Evolutionary conservation across 2,888 invertebrate genomes (phyloP).

Genomic region (Linnaemya tessellans): DNA sequence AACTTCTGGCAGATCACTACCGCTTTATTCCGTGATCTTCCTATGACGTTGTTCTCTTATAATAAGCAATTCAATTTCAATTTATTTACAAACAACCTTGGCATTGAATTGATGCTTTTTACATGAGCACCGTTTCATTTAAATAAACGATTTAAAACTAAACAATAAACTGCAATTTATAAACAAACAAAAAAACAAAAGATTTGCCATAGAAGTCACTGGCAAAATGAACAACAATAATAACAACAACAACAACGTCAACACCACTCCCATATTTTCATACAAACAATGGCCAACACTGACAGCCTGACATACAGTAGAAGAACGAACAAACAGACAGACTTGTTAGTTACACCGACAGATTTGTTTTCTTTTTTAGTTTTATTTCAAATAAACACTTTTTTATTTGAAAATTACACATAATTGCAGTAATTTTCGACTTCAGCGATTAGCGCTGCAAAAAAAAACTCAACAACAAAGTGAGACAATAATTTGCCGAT

Average conservation of each 20-base stretch:
- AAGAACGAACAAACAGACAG: conserved; percentile 33
- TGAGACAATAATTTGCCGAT: conserved; percentile 33
- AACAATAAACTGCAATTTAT: conserved; percentile 20
- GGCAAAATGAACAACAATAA: conserved; percentile 8
- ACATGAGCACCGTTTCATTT: conserved; percentile 4
- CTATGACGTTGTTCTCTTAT: conserved; percentile 2
- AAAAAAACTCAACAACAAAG: conserved; percentile 4
- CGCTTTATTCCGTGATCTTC: background rate
- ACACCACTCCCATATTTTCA: conserved; percentile 61
- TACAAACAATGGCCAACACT: conserved; percentile 35
- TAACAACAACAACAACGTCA: conserved; percentile 27
- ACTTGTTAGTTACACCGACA: conserved; percentile 22
- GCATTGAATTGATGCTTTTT: conserved; percentile 56
- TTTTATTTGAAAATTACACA: conserved; percentile 53
- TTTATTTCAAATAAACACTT: conserved; percentile 29
- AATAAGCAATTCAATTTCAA: conserved; percentile 39
- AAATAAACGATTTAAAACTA: conserved; percentile 41
- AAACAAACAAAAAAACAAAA: conserved; percentile 55
- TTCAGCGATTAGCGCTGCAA: conserved; percentile 37
- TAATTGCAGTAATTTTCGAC: conserved; percentile 72
- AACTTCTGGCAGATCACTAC: background rate
- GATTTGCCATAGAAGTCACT: conserved; percentile 21
- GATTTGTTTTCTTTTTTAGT: background rate
- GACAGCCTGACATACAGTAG: conserved; percentile 29
- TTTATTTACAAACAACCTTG: conserved; percentile 64